Percentiles rank a stretch among this genome's conserved stretches.
These are phyloP conservation scores for Eidolon helvum DNA, from an alignment of 2,113 vertebrate species.

Conservation along the genomic window DNA sequence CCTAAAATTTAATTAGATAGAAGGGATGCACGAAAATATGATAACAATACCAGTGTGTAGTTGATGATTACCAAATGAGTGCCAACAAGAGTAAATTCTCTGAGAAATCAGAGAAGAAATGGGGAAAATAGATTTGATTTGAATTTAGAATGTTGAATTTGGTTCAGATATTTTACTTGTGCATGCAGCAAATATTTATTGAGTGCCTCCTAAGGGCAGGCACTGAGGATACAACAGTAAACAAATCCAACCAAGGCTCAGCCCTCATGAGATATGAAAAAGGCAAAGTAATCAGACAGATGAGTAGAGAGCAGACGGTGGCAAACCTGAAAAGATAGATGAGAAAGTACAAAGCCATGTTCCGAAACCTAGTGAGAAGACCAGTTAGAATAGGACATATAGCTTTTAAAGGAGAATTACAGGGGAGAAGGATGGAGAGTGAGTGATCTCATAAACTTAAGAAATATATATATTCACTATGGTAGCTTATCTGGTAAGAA, in stretches of 20 bases:
- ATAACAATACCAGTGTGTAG: neutral
- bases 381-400: too few species aligned
- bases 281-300: neutral
- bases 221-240: neutral
- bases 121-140: neutral
- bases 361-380: neutral
- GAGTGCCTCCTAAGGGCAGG: neutral
- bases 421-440: neutral
- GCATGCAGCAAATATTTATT: neutral
- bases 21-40: neutral
- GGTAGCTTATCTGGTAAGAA: neutral
- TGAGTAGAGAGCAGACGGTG: neutral
- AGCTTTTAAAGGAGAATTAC: neutral
- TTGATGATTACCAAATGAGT: neutral
- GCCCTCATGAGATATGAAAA: neutral
- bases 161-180: neutral
- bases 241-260: neutral
- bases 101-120: neutral
- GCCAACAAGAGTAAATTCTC: neutral
- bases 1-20: neutral
- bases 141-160: neutral
- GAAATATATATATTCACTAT: neutral
- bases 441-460: neutral
- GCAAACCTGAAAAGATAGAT: neutral
- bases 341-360: neutral